Percentiles rank a stretch among this genome's conserved stretches.
Evolutionary conservation across 2,797 vertebrate species (phyloP).

Genomic region (Acipenser transmontanus): DNA sequence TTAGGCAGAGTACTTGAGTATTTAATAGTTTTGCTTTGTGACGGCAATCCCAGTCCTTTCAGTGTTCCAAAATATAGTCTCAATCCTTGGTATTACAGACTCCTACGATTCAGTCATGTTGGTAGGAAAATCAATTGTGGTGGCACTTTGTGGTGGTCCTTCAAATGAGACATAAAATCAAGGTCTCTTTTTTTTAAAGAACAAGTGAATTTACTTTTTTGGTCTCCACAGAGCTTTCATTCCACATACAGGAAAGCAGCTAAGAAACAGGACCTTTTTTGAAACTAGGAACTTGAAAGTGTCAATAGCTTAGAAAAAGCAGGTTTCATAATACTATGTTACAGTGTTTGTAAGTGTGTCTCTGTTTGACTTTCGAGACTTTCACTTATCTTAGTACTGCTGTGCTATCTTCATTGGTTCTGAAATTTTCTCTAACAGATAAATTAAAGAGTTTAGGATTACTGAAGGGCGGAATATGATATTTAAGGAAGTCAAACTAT

Average conservation of each 20-base stretch:
- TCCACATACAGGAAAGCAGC: background rate
- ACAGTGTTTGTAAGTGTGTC: conserved; percentile 48
- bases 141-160: no score
- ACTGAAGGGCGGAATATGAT: conserved; percentile 63
- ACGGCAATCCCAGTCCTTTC: conserved; percentile 4
- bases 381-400: conserved; percentile 52
- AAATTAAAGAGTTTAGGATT: conserved; percentile 72
- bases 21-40: conserved; percentile 1
- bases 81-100: background rate
- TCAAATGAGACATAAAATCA: no score
- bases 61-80: conserved; percentile 7
- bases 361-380: conserved; percentile 58
- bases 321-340: conserved; percentile 35
- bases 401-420: conserved; percentile 67
- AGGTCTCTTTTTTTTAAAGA: no score
- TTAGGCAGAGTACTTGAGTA: no score
- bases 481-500: conserved; percentile 42
- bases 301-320: no score
- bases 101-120: background rate
- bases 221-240: background rate
- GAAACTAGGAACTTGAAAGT: no score
- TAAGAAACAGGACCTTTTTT: no score
- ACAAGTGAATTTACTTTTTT: no score
- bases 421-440: conserved; percentile 69
- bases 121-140: background rate